Evolutionary conservation across 2,113 vertebrate species (phyloP).

Genomic region (Heterocephalus glaber): DNA sequence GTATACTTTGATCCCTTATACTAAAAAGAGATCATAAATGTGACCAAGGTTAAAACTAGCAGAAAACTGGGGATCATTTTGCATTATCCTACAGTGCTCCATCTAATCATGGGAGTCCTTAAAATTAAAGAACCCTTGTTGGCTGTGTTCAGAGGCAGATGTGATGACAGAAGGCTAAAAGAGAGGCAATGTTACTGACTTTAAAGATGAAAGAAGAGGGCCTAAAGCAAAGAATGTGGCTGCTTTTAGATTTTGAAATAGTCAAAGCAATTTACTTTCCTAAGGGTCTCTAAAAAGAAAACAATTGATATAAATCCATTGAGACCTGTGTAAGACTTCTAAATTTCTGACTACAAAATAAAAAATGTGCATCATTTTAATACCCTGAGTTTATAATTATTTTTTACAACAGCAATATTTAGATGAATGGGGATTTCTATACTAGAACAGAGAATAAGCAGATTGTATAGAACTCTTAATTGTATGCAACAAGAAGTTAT

Average conservation of each 20-base stretch:
- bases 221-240: not conserved
- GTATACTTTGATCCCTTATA: not conserved
- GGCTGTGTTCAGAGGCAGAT: not conserved
- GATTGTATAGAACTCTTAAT: not conserved
- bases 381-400: not conserved
- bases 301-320: not conserved
- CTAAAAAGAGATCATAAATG: not conserved
- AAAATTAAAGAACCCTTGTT: not conserved
- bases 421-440: not conserved
- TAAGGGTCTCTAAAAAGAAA: not conserved
- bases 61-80: not conserved
- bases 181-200: not conserved
- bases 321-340: not conserved
- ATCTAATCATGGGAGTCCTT: not conserved
- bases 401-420: not conserved
- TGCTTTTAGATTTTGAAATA: not conserved
- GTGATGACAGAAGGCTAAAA: not conserved
- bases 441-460: not conserved
- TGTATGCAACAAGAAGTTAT: not conserved
- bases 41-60: not conserved
- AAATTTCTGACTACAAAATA: not conserved
- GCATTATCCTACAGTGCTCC: not conserved
- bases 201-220: not conserved
- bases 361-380: slow-evolving; percentile 14
- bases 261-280: not conserved